Conservation (phyloP, 2,797 vertebrate species). For the Catharus ustulatus region DNA sequence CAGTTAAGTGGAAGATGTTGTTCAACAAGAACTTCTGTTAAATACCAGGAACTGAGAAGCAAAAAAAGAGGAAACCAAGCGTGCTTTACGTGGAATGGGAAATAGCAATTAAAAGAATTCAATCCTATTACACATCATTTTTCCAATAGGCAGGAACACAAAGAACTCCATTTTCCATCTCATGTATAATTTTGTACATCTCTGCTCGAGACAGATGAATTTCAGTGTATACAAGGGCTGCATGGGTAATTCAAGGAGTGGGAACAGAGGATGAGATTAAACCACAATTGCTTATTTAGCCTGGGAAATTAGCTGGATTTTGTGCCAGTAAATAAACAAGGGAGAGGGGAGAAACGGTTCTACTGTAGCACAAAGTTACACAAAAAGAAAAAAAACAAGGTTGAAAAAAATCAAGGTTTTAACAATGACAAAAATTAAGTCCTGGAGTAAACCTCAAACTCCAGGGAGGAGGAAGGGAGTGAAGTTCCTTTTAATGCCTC, state of each 20-base stretch:
- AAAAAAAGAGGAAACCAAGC: background rate
- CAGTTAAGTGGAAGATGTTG: background rate
- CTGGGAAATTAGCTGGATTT: background rate
- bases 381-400: background rate
- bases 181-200: background rate
- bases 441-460: background rate
- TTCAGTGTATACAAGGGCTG: background rate
- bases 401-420: background rate
- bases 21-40: background rate
- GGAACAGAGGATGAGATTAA: background rate
- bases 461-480: background rate
- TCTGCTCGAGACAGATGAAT: background rate
- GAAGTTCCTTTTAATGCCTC: accelerated
- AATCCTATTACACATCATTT: background rate
- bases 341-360: background rate
- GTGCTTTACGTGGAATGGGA: background rate
- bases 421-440: background rate
- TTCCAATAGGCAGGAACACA: background rate
- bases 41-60: background rate
- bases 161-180: background rate
- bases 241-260: background rate
- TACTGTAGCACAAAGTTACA: background rate
- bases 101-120: background rate
- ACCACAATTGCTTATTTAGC: constrained; percentile 1
- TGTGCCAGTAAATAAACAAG: background rate